Base-by-base conservation (phyloP, 2,888 invertebrate genomes). In the Heliconius aoede region DNA sequence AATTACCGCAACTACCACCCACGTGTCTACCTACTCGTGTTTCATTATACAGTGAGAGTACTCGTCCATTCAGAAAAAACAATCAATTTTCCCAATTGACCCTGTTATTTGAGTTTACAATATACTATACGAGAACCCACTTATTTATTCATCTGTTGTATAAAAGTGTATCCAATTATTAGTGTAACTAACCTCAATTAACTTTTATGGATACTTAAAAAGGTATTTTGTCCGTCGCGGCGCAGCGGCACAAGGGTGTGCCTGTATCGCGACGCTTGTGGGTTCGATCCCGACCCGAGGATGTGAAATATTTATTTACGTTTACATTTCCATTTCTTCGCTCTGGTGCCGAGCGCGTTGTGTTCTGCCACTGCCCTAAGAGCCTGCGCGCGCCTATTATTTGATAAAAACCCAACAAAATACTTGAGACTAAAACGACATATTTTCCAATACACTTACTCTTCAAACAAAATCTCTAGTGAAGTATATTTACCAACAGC, bases 61-160 rank as follows among this genome's bases (percentile, higher is more conserved):
- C 51, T 55, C 36, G 36, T 32, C 55, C 30, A 30, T 55, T 1
- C 68, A 51, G 24, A 55, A 32, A 69, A 11, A 69, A n/a, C 55
- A 69, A 69, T 55, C 13, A 30, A 3, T 28, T 55, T 69, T 69
- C 51, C n/a, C 46, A n/a, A 28, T 68, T 64, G 32, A 64, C 64
- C 64, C 32, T 36, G n/a, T 64, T 64, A 64, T 64, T 36, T n/a
- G 64, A n/a, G n/a, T 64, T 32, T 36, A n/a, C 64, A 64, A 36
- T 32, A 64, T 32, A 61, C 30, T 4, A 30, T 21, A 30, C 61
- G 13, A 32, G n/a, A 36, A 21, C 32, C 32, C 32, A 36, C 60
- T 64, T 32, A 62, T 64, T 64, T 28, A 32, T 64, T 64, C 30
- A 64, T 64, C 32, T 64, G 21, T 32, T 64, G 30, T n/a, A 32